phyloP scores from a whole-genome alignment of 1,140 invertebrate genomes.

The Tetramorium simillimum region DNA sequence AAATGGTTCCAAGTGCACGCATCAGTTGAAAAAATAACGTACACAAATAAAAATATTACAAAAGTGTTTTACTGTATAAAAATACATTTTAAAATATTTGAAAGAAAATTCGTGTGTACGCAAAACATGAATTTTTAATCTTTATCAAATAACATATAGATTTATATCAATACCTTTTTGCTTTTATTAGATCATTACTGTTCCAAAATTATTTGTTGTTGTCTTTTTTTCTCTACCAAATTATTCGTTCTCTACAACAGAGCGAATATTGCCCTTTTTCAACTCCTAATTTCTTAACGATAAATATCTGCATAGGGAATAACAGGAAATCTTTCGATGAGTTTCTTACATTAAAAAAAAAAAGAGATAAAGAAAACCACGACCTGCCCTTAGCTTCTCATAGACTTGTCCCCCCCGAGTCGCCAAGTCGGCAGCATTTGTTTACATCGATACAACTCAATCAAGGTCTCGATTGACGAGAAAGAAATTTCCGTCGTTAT shows the following conservation, averaged over 20 bases:
- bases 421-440: background rate
- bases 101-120: background rate
- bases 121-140: no score
- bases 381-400: background rate
- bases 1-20: no score
- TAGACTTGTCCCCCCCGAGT: background rate
- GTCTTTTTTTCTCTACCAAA: no score
- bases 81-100: no score
- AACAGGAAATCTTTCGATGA: background rate
- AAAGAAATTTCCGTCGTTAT: slow-evolving; percentile 58
- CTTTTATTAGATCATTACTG: no score
- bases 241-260: background rate
- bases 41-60: no score
- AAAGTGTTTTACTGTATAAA: no score
- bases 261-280: background rate
- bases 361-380: background rate
- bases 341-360: background rate
- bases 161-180: no score
- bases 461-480: slow-evolving; percentile 46
- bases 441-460: slow-evolving; percentile 26
- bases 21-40: no score
- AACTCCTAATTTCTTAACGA: background rate
- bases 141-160: no score
- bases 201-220: no score
- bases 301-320: background rate